These are phyloP conservation scores for Grapholita molesta DNA, from an alignment of 1,140 invertebrate species.

Conservation along the genomic window DNA sequence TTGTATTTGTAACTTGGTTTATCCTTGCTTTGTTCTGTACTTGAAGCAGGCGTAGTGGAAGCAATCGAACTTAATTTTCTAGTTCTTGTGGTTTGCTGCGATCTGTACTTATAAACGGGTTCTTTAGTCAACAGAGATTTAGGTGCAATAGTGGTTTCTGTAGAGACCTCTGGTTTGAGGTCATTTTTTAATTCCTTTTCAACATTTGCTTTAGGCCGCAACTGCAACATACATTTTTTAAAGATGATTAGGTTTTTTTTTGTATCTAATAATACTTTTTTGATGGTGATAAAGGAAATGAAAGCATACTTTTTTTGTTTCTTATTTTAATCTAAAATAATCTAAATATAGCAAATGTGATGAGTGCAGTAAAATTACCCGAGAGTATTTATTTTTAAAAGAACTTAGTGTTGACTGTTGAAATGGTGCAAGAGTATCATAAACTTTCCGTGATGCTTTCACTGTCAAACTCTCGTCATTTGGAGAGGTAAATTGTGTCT, in stretches of 20 bases:
- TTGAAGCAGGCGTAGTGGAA: slow-evolving; percentile 27
- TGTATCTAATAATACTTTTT: too few species aligned
- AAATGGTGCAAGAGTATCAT: slow-evolving; percentile 56
- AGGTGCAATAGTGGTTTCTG: slow-evolving; percentile 29
- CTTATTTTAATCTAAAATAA: too few species aligned
- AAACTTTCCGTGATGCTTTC: slow-evolving; percentile 73
- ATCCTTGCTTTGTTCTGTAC: slow-evolving; percentile 35
- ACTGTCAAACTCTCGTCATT: slow-evolving; percentile 68
- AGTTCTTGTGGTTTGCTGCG: slow-evolving; percentile 46
- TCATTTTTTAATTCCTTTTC: slow-evolving; percentile 35
- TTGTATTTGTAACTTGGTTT: slow-evolving; percentile 52
- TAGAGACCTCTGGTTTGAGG: slow-evolving; percentile 24
- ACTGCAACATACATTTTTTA: slow-evolving; percentile 40
- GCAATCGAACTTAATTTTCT: slow-evolving; percentile 43
- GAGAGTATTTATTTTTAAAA: slow-evolving; percentile 55
- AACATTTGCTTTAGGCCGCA: slow-evolving; percentile 34
- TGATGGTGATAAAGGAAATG: too few species aligned
- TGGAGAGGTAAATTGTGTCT: slow-evolving; percentile 70
- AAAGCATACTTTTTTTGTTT: too few species aligned
- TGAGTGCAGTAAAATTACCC: slow-evolving; percentile 49
- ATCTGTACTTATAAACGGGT: slow-evolving; percentile 45
- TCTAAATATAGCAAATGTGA: too few species aligned
- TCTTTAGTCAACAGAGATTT: slow-evolving; percentile 35
- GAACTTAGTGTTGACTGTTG: slow-evolving; percentile 49
- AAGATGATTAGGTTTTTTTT: too few species aligned